Conservation (phyloP, 2,888 invertebrate genomes). For the Timandra comae region DNA sequence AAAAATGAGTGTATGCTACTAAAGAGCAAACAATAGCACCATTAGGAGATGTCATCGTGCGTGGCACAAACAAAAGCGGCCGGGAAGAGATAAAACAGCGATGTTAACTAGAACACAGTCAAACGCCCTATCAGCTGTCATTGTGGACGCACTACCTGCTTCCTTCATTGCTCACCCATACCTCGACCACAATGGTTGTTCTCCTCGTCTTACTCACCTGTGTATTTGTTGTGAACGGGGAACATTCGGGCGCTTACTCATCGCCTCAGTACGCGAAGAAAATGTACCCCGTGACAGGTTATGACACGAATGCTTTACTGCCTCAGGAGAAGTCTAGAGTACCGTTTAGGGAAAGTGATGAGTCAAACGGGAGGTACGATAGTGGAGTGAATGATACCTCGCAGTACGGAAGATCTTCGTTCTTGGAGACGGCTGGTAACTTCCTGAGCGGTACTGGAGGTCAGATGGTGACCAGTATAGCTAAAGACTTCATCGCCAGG, state of each 20-base stretch:
- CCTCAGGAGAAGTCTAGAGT: constrained; percentile 49
- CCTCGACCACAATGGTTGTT: constrained; percentile 46
- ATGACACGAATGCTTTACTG: constrained; percentile 48
- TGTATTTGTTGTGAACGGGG: constrained; percentile 32
- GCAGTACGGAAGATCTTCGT: constrained; percentile 49
- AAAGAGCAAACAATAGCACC: constrained; percentile 59
- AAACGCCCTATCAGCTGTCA: constrained; percentile 42
- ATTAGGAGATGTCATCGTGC: constrained; percentile 72
- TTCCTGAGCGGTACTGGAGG: constrained; percentile 65
- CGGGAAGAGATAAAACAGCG: constrained; percentile 69
- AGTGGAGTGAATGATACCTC: constrained; percentile 41
- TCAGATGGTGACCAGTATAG: constrained; percentile 76
- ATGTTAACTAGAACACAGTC: constrained; percentile 36
- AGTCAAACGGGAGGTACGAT: constrained; percentile 45
- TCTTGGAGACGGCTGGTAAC: constrained; percentile 57
- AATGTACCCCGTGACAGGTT: constrained; percentile 55
- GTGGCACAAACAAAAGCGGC: constrained; percentile 67
- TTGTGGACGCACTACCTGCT: constrained; percentile 49
- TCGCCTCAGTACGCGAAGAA: constrained; percentile 73
- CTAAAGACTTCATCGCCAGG: constrained; percentile 81
- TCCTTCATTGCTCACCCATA: constrained; percentile 34
- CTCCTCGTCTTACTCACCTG: constrained; percentile 35
- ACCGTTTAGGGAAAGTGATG: constrained; percentile 40
- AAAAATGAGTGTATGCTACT: constrained; percentile 29
- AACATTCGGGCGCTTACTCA: constrained; percentile 71